These are phyloP conservation scores for Eublepharis macularius DNA, from an alignment of 2,113 vertebrate species.

Conservation along the genomic window DNA sequence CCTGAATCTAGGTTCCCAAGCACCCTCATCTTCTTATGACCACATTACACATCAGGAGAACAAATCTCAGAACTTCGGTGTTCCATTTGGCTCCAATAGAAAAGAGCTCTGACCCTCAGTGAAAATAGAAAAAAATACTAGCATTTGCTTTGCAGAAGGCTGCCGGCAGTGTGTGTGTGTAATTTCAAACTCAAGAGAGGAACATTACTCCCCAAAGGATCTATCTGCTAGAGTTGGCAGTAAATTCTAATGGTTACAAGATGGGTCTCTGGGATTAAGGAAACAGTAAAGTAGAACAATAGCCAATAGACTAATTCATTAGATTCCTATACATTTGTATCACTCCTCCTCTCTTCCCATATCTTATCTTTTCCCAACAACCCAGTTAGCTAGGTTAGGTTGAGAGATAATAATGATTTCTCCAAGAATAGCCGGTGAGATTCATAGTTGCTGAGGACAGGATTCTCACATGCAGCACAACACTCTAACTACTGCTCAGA, in stretches of 20 bases:
- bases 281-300: background rate
- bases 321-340: background rate
- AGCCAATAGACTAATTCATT: background rate
- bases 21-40: too few species aligned
- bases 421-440: background rate
- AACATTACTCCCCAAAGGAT: too few species aligned
- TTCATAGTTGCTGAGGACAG: background rate
- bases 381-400: background rate
- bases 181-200: background rate
- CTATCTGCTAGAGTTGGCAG: background rate
- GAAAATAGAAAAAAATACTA: too few species aligned
- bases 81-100: too few species aligned
- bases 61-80: too few species aligned
- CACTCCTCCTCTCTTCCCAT: background rate
- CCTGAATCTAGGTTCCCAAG: too few species aligned
- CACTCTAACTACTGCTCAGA: background rate
- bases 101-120: too few species aligned
- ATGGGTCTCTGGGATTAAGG: slow-evolving; percentile 16
- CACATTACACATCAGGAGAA: too few species aligned
- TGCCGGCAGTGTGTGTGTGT: too few species aligned
- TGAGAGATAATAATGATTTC: background rate
- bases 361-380: background rate
- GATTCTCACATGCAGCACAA: background rate
- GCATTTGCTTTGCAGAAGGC: background rate
- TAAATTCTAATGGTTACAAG: background rate